Base-by-base conservation (phyloP, 2,888 invertebrate genomes). In the Saturnia japonica region DNA sequence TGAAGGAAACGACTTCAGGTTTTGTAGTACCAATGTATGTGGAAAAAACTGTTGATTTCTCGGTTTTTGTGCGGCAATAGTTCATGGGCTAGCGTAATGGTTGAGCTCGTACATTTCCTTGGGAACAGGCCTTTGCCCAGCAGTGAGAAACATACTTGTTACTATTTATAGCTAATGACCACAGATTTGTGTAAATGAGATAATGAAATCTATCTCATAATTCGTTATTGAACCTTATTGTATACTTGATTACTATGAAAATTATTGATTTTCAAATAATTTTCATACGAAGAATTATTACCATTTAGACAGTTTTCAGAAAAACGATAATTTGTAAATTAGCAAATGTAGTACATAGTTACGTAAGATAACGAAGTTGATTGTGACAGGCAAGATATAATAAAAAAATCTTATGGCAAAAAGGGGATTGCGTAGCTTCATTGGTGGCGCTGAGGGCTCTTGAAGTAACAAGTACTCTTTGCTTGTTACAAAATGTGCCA, bases 401-500 rank as follows among this genome's bases (percentile, higher is more conserved):
- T 85, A 82, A 83, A 85, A 85, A 19, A 9, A 78, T 76, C 85
- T 88, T 86, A 83, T 85, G 78, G 78, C 86, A 89, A 88, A 88
- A 87, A 85, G 80, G 81, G 80, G 84, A 84, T 82, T 86, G 82
- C 81, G 82, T 84, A 83, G 83, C 82, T 83, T 85, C 87, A 83
- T 85, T 84, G 85, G 82, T 77, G 74, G 74, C 76, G 75, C 71
- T 69, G 76, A 88, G 89, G 68, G 77, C 79, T 67, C 86, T 86
- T 74, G 69, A 74, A 74, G 73, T 70, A 51, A 75, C 76, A 78
- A 88, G 88, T 75, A 79, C 86, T 78, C 89, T 88, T 75, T 74
- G 79, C 82, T 81, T 78, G 85, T 83, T 82, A 88, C 86, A 88
- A 89, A 91, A 89, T 89, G 89, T 87, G 84, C 83, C 88, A 90